Evolutionary conservation across 2,113 vertebrate species (phyloP), one percentile per base, ranked within the genome.

Genomic region (Edolisoma coerulescens): DNA sequence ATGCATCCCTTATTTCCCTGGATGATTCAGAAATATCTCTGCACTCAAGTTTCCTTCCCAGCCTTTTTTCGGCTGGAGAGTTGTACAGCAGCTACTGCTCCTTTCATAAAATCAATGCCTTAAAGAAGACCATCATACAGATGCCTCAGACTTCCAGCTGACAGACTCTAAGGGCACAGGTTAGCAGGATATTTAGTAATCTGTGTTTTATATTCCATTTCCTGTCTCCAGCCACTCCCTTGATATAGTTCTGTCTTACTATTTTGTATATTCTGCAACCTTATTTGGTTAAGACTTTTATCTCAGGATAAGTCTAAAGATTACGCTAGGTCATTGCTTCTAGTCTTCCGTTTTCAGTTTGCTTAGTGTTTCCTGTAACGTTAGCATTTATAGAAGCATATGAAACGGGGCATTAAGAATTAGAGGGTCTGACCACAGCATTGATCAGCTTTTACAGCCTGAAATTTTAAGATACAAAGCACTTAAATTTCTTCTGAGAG

Each of bases 81-180:
- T 49, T 0, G 0, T 33, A 69, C 3, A 54, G 42, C 49, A 37
- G 68, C 28, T 69, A 21, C 74, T 65, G 27, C 21, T 90, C 15
- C 28, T 61, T 90, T 65, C 9, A 23, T 60, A 57, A 56, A 92
- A 80, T n/a, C 9, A 33, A 12, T 18, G 30, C 33, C 28, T 80
- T 42, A 21, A 59, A 60, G 50, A 50, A 3, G 7, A 11, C 11
- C 63, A 7, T 23, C 15, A 8, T 69, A 28, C 45, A 61, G 53
- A 59, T 16, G 16, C 37, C 33, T 81, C 44, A 54, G 2, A 23
- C 20, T 59, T 77, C 57, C 32, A 70, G 54, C 37, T 74, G 59
- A 49, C 41, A 57, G 26, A 47, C 20, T 28, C 27, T 33, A 6
- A 69, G 44, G 45, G 37, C 74, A 47, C 27, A 87, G 37, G 20